Evolutionary conservation across 2,797 vertebrate species (phyloP), one percentile per base, ranked within the genome.

Genomic region (Danio albolineatus): DNA sequence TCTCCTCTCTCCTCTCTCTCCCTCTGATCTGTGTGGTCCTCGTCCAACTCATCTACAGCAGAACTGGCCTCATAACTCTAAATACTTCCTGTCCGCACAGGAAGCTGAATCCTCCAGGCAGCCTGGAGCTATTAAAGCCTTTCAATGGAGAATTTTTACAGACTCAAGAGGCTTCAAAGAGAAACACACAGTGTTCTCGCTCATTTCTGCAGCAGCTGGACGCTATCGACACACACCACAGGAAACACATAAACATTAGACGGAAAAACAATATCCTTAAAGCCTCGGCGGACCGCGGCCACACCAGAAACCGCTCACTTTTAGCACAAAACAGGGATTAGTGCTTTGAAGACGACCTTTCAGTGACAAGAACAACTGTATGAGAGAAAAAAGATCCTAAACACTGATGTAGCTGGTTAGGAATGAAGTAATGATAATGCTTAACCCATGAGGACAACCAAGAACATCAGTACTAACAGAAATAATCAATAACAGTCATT

Each of bases 41-140:
- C 10, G n/a, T 61, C 73, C 17, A 73, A 21, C 60, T 82, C 76
- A 76, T 82, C 65, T 70, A 82, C 80, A 13, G 61, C 43, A 44
- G 73, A 74, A 54, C 60, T 64, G 78, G 77, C 41, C 53, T 79
- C 38, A 17, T 38, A 66, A 62, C 73, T 57, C 39, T 65, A 77
- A 72, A 70, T 10, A 78, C 75, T 82, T 82, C 73, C 76, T 71
- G 76, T 69, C 14, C 73, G 13, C 70, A 78, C 80, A 82, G 61
- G 72, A 82, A 82, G 48, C 57, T 57, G 65, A 74, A 78, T 85
- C 56, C 67, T 87, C 72, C 44, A 54, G 57, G 77, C 87, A 87
- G 85, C 76, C 81, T 86, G 84, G 72, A 87, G 76, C 82, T 80
- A 86, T 86, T 84, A 86, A 62, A 71, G 10, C 43, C 19, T 56